Conservation (phyloP, 2,888 invertebrate genomes). For the Tyria jacobaeae region DNA sequence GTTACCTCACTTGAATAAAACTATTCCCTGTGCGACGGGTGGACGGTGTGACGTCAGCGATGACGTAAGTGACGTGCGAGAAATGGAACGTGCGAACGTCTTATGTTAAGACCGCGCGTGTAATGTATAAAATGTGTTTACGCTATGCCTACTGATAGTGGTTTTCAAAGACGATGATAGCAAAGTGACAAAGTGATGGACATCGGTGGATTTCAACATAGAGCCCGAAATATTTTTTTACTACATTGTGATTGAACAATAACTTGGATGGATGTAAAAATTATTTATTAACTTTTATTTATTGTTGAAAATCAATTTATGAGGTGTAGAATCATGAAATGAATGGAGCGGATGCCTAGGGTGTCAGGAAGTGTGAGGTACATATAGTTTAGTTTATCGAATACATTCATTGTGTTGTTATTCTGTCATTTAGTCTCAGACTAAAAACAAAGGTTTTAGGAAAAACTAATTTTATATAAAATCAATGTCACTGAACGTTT, state of each 20-base stretch:
- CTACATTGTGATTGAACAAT: slow-evolving; percentile 70
- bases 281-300: slow-evolving; percentile 74
- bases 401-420: slow-evolving; percentile 45
- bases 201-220: slow-evolving; percentile 40
- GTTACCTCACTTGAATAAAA: slow-evolving; percentile 32
- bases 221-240: slow-evolving; percentile 66
- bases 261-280: slow-evolving; percentile 62
- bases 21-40: slow-evolving; percentile 40
- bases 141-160: slow-evolving; percentile 61
- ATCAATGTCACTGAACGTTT: background rate
- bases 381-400: slow-evolving; percentile 44
- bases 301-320: slow-evolving; percentile 68
- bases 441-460: slow-evolving; percentile 3
- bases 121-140: slow-evolving; percentile 63
- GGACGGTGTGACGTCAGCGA: slow-evolving; percentile 32
- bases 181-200: slow-evolving; percentile 72
- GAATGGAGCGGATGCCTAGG: slow-evolving; percentile 62
- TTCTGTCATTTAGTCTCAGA: slow-evolving; percentile 22
- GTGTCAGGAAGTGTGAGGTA: slow-evolving; percentile 31
- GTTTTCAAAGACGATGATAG: slow-evolving; percentile 64
- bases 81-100: slow-evolving; percentile 52
- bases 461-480: background rate
- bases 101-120: slow-evolving; percentile 70
- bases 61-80: slow-evolving; percentile 35
- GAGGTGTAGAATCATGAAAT: slow-evolving; percentile 45